Evolutionary conservation across 2,888 invertebrate species (phyloP), one percentile per base, ranked within the genome.

Genomic region (Lacanobia oleracea): DNA sequence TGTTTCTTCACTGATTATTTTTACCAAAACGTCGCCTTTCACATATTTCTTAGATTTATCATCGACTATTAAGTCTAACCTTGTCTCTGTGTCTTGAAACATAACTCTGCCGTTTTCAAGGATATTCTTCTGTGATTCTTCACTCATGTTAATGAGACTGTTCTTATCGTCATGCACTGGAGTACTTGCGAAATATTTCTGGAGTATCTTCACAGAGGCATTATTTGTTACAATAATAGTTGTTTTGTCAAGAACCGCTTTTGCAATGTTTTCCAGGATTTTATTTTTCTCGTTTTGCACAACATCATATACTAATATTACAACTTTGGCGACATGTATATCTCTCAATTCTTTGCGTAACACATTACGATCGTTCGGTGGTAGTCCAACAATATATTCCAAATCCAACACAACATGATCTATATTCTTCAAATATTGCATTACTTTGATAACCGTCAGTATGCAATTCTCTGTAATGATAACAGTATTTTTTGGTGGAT

Each of bases 71-170:
- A 54, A 33, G 40, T 45, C n/a, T 27, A 83, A 63, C n/a, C 27
- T 21, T 8, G 76, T 14, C 12, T 67, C 40, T 60, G 51, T 14
- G 1, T 65, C 82, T 57, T 82, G 82, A 65, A 81, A 82, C 27
- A 57, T 60, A 2, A 82, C 18, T 51, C 10, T 43, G 6, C 62
- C 50, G 1, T 57, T 60, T 6, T 67, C 23, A 0, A 72, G 9
- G 14, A 82, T 45, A 6, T 40, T 56, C n/a, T 10, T 59, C 14
- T 72, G 72, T 8, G 74, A 66, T 27, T 72, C 43, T 23, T 21
- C 7, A 23, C 21, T 68, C 27, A 79, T 48, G 10, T 75, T 69
- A 10, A 1, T 51, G 12, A 81, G 63, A 33, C 33, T 72, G 37
- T 40, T 63, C 8, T 54, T 57, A 21, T 61, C 18, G 43, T 73